Evolutionary conservation across 2,113 vertebrate genomes (phyloP), one percentile per base, ranked within the genome.

Genomic region (Lampris megalopsis): DNA sequence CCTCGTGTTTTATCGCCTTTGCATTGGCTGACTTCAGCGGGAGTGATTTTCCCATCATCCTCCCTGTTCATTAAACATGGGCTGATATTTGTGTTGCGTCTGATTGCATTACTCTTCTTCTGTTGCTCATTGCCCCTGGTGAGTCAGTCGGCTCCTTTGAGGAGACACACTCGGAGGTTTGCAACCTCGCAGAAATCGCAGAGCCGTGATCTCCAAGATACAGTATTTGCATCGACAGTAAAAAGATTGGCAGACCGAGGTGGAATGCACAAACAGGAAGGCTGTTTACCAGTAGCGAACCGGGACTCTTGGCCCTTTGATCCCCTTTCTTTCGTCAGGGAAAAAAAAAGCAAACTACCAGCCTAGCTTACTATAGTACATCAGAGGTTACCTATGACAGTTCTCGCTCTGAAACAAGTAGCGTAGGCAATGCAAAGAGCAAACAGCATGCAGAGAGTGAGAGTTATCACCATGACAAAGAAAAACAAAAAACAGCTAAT

Each of bases 61-160:
- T 66, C 58, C 35, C 5, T 0, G 47, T 57, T 80, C 13, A 13
- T 88, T 42, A 47, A 66, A 61, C 43, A 6, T 52, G 10, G 67
- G 37, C 74, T 72, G 54, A 83, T 81, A 58, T 85, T 67, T 71
- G 65, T 79, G 43, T 66, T 71, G 79, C 68, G 61, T 75, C 60
- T 83, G 67, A 79, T 76, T 75, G 77, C 75, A 80, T 68, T 71
- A 64, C 68, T 24, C 65, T 50, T 45, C 74, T 56, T 71, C 69
- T 24, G n/a, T 1, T 11, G 79, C 78, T 71, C 60, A 41, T 73
- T 13, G 36, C 73, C 68, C 13, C 63, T 40, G 45, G 78, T 66
- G 81, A 89, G 58, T 89, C 83, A 87, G 61, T n/a, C 41, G 3
- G 37, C 42, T 65, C 67, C 68, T 43, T 71, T 86, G 82, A 88